A percentile compares a stretch with the other conserved stretches of the same genome.
Conservation (phyloP, 2,888 invertebrate species). For the Leucoma salicis region DNA sequence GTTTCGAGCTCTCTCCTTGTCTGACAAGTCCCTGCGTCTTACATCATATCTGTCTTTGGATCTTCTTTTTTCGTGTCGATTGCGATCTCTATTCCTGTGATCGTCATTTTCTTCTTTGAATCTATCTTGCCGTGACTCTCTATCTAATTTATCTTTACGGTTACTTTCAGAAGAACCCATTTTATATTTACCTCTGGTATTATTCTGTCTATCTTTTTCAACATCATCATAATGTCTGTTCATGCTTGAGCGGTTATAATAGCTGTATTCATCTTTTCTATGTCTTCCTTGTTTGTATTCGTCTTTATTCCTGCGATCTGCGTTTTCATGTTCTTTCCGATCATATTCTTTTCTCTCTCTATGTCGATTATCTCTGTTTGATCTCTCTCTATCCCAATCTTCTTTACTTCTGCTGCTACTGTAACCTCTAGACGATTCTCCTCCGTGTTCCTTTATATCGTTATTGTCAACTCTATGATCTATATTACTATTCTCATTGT, state of each 20-base stretch:
- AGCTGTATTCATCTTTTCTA: not conserved
- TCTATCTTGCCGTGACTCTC: not conserved
- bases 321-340: not conserved
- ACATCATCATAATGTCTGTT: not conserved
- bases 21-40: not conserved
- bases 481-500: slow-evolving; percentile 1
- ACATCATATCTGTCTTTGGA: not conserved
- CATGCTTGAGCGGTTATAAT: not conserved
- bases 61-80: not conserved
- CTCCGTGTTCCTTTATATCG: slow-evolving; percentile 4
- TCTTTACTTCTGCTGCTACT: slow-evolving; percentile 1
- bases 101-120: not conserved
- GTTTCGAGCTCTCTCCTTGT: slow-evolving; percentile 8
- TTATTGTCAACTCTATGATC: slow-evolving; percentile 3
- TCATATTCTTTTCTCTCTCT: not conserved
- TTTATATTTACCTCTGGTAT: not conserved
- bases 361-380: not conserved
- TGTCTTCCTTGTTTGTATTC: not conserved
- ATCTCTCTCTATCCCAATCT: not conserved
- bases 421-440: not conserved
- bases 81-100: not conserved
- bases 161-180: not conserved
- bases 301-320: not conserved
- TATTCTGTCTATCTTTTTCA: not conserved
- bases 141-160: not conserved